A percentile compares a stretch with the other conserved stretches of the same genome.
Conservation (phyloP, 2,888 invertebrate genomes). For the Nineta flava region DNA sequence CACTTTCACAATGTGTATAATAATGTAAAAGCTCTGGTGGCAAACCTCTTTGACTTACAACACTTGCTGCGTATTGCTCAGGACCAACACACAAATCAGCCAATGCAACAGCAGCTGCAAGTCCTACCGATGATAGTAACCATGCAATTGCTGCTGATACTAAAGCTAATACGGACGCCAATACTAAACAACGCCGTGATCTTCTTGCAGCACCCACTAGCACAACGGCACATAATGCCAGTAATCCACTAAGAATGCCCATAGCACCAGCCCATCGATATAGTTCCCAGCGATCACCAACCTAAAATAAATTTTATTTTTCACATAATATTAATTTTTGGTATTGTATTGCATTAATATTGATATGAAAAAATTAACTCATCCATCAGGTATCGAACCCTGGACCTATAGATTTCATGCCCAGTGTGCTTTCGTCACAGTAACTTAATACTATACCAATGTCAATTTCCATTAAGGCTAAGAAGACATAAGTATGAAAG, state of each 20-base stretch:
- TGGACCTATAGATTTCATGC: too few species aligned
- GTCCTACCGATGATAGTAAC: slow-evolving; percentile 74
- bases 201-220: slow-evolving; percentile 80
- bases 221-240: slow-evolving; percentile 75
- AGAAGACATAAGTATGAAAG: too few species aligned
- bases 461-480: too few species aligned
- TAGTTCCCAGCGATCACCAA: slow-evolving; percentile 56
- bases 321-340: background rate
- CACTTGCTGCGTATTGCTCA: slow-evolving; percentile 22
- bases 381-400: too few species aligned
- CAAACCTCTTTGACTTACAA: slow-evolving; percentile 24
- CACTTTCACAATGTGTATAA: slow-evolving; percentile 71
- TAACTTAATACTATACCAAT: too few species aligned
- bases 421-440: background rate
- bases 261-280: slow-evolving; percentile 81
- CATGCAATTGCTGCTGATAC: slow-evolving; percentile 80
- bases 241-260: slow-evolving; percentile 68
- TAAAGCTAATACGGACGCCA: slow-evolving; percentile 74
- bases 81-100: slow-evolving; percentile 65
- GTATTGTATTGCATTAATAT: too few species aligned
- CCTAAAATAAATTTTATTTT: slow-evolving; percentile 33
- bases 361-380: too few species aligned
- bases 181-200: slow-evolving; percentile 75
- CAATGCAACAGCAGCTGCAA: slow-evolving; percentile 69
- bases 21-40: slow-evolving; percentile 50